Evolutionary conservation across 1,140 invertebrate genomes (phyloP).

Genomic region (Hylyphantes graminicola): DNA sequence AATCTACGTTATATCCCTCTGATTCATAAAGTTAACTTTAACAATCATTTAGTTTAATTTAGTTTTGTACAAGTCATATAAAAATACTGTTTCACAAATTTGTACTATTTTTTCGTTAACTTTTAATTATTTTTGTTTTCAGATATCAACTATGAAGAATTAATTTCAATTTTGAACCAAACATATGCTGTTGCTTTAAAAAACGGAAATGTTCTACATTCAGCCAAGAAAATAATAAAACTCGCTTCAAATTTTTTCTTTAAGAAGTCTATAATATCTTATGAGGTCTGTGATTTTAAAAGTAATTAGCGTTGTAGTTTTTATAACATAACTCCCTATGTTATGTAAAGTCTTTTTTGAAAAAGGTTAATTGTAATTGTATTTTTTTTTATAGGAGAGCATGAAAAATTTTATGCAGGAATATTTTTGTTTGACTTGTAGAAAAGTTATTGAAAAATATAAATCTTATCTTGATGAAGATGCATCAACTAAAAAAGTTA

Average conservation of each 20-base stretch:
- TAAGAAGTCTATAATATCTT: constrained; percentile 10
- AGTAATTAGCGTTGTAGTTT: background rate
- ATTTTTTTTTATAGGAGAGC: constrained; percentile 3
- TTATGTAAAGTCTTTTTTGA: background rate
- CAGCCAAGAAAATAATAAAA: constrained; percentile 41
- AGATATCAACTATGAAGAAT: constrained; percentile 35
- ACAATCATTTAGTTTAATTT: no score
- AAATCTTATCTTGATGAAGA: background rate
- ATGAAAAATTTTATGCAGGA: constrained; percentile 28
- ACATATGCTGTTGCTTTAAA: constrained; percentile 13
- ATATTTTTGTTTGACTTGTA: constrained; percentile 9
- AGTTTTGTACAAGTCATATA: no score
- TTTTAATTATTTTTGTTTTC: background rate
- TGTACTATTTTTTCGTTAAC: no score
- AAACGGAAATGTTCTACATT: constrained; percentile 1
- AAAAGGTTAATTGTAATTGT: background rate
- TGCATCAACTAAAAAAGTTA: background rate
- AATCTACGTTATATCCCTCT: no score
- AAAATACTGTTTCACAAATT: no score
- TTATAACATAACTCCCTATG: rapidly evolving
- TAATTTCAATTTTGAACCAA: background rate
- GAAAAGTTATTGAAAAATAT: constrained; percentile 29
- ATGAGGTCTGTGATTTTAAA: constrained; percentile 10
- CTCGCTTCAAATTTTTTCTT: constrained; percentile 11
- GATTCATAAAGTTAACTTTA: no score